Evolutionary conservation across 2,797 vertebrate species (phyloP).

Genomic region (Esox masquinongy): DNA sequence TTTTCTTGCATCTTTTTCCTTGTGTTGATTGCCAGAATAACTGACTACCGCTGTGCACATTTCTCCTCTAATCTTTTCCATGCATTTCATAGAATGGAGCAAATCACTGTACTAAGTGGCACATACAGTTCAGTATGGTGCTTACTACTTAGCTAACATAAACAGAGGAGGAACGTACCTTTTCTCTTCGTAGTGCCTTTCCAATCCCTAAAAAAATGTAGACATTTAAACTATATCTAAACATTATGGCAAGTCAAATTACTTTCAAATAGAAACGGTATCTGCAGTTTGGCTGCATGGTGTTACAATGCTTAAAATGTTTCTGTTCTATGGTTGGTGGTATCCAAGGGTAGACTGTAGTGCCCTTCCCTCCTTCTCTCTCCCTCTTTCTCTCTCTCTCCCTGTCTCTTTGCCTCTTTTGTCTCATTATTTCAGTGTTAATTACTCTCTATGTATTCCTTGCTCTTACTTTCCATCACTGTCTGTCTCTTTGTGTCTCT

Average conservation of each 20-base stretch:
- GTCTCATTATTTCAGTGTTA: conserved; percentile 14
- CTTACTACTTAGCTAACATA: neutral
- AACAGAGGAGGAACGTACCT: too few relatives aligned
- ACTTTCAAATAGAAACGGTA: neutral
- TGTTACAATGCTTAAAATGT: neutral
- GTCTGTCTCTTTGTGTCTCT: conserved; percentile 27
- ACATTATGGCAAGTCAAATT: neutral
- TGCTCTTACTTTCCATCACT: conserved; percentile 20
- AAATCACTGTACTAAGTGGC: conserved; percentile 62
- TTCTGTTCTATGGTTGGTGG: neutral
- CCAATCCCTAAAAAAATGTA: conserved; percentile 10
- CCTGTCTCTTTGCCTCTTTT: too few relatives aligned
- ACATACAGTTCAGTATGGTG: conserved; percentile 26
- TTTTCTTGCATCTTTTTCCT: conserved; percentile 43
- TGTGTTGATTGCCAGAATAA: conserved; percentile 60
- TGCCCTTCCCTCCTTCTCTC: neutral
- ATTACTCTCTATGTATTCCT: conserved; percentile 20
- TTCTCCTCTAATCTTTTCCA: conserved; percentile 68
- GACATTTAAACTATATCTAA: neutral
- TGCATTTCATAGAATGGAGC: conserved; percentile 56
- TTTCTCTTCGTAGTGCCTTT: neutral
- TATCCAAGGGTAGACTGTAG: neutral
- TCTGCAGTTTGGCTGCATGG: neutral
- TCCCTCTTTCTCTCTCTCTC: too few relatives aligned
- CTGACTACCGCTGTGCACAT: conserved; percentile 59